These are phyloP conservation scores for Cotesia typhae DNA, from an alignment of 1,140 invertebrate genomes.

Conservation along the genomic window DNA sequence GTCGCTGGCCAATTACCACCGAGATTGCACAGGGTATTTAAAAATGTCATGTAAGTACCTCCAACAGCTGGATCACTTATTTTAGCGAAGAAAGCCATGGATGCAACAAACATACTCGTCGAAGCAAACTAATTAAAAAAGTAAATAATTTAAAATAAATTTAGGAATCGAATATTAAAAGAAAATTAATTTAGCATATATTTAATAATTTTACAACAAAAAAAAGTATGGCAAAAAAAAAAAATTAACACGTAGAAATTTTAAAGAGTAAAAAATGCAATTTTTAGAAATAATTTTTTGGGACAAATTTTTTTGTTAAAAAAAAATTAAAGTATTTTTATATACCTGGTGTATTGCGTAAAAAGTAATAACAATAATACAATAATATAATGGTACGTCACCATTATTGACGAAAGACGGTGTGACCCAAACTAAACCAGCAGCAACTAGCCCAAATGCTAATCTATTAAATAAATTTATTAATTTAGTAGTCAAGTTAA, in stretches of 20 bases:
- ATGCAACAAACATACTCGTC: constrained; percentile 84
- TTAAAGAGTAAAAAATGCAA: too few species aligned
- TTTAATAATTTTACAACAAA: too few species aligned
- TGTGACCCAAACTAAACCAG: constrained; percentile 85
- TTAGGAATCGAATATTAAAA: background rate
- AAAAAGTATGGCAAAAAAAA: too few species aligned
- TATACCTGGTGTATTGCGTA: constrained; percentile 92
- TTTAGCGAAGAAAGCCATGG: constrained; percentile 85
- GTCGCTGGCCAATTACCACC: constrained; percentile 98
- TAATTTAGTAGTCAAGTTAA: constrained; percentile 10
- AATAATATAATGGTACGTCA: constrained; percentile 81
- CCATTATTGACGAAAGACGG: constrained; percentile 74
- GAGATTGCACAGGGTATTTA: constrained; percentile 96
- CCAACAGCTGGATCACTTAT: constrained; percentile 94
- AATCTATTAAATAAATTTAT: constrained; percentile 68
- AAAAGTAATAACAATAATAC: constrained; percentile 77
- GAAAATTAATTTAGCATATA: too few species aligned
- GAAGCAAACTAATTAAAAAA: constrained; percentile 67
- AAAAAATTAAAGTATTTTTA: constrained; percentile 40
- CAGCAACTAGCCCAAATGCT: constrained; percentile 84
- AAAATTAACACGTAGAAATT: too few species aligned
- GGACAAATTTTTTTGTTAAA: too few species aligned
- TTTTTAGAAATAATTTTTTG: too few species aligned
- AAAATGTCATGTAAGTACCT: constrained; percentile 98
- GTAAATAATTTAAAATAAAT: background rate